These are phyloP conservation scores for Drosophila truncata DNA, from an alignment of 1,140 invertebrate species.

Conservation along the genomic window DNA sequence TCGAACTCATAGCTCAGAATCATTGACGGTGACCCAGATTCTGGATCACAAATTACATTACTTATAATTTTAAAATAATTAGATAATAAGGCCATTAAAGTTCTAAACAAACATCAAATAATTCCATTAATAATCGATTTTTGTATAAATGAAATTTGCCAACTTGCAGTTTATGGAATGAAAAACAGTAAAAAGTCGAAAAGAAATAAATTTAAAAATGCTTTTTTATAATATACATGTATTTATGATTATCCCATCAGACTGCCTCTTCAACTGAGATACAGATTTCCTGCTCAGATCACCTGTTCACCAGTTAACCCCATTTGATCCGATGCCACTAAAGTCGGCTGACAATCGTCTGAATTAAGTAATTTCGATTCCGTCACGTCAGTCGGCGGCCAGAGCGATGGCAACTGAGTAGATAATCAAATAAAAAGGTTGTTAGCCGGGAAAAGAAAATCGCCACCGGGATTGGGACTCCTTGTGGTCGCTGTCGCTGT, in stretches of 20 bases:
- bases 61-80: background rate
- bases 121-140: background rate
- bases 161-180: background rate
- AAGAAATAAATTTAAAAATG: too few relatives aligned
- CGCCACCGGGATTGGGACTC: constrained; percentile 29
- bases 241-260: background rate
- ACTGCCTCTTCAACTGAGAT: background rate
- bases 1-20: background rate
- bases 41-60: background rate
- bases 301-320: constrained; percentile 43
- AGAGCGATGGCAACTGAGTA: too few relatives aligned
- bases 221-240: too few relatives aligned
- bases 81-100: background rate
- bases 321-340: constrained; percentile 36
- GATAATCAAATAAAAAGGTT: constrained; percentile 58
- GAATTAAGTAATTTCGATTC: constrained; percentile 60
- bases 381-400: constrained; percentile 40
- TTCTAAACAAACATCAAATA: background rate
- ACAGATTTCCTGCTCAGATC: constrained; percentile 5
- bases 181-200: too few relatives aligned
- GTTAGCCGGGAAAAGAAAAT: constrained; percentile 43
- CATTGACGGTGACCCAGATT: constrained; percentile 28
- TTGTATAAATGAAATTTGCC: background rate
- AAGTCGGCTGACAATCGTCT: constrained; percentile 32
- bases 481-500: constrained; percentile 14